Evolutionary conservation across 2,888 invertebrate genomes (phyloP).

Genomic region (Synanthedon tipuliformis): DNA sequence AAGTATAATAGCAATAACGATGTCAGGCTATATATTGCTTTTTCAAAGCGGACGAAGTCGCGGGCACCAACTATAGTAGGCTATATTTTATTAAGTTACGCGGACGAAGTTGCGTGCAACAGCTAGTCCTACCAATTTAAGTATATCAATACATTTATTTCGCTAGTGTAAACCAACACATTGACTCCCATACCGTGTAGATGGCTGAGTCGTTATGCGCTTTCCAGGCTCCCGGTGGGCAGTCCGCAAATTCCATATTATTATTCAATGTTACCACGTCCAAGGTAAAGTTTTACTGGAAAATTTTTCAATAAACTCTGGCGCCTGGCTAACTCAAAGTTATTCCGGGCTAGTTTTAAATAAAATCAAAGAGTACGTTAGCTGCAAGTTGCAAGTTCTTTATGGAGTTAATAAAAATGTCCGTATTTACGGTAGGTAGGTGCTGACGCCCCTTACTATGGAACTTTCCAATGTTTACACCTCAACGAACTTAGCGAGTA

Average conservation of each 20-base stretch:
- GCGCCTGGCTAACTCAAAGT: conserved; percentile 17
- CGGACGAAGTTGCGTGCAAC: too few species aligned
- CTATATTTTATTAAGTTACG: too few species aligned
- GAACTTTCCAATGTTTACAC: background rate
- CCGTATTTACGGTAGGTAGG: conserved; percentile 13
- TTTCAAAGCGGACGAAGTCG: too few species aligned
- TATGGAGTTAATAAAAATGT: conserved; percentile 30
- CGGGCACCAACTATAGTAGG: too few species aligned
- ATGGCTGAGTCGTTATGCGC: background rate
- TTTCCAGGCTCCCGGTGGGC: background rate
- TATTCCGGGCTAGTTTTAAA: conserved; percentile 30
- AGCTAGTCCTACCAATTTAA: too few species aligned
- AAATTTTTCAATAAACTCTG: conserved; percentile 30
- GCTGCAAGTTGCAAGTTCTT: conserved; percentile 18
- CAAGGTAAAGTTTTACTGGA: conserved; percentile 1
- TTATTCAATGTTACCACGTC: background rate
- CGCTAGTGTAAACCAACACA: too few species aligned
- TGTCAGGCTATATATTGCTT: too few species aligned
- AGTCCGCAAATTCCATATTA: background rate
- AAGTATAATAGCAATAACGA: too few species aligned
- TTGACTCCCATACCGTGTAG: too few species aligned
- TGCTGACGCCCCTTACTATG: background rate
- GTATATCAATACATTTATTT: too few species aligned
- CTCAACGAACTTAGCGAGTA: too few species aligned
- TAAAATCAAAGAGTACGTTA: conserved; percentile 31